phyloP scores from a whole-genome alignment of 1,140 invertebrate species.

The Calliopsis andreniformis region DNA sequence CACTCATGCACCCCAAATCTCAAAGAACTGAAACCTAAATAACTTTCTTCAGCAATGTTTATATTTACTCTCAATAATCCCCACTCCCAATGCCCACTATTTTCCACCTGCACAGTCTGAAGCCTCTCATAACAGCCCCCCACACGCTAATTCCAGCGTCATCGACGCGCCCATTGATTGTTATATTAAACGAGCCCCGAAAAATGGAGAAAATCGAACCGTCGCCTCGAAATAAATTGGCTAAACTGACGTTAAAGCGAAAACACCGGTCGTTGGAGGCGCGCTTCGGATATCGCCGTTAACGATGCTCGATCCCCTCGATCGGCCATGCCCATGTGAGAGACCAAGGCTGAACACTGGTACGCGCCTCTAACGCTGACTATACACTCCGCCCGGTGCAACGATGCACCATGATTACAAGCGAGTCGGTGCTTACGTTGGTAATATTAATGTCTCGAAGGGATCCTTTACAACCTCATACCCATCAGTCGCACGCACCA shows the following conservation, averaged over 20 bases:
- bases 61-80: too few species aligned
- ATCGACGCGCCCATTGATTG: too few species aligned
- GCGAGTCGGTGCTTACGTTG: slow-evolving; percentile 70
- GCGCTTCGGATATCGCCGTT: slow-evolving; percentile 51
- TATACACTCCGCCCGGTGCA: slow-evolving; percentile 52
- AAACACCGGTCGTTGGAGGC: slow-evolving; percentile 61
- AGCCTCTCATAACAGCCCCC: too few species aligned
- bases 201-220: too few species aligned
- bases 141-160: too few species aligned
- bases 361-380: slow-evolving; percentile 30
- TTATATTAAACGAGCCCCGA: too few species aligned
- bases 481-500: slow-evolving; percentile 74
- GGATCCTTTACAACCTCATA: slow-evolving; percentile 75
- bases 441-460: slow-evolving; percentile 76
- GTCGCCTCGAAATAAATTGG: slow-evolving; percentile 60
- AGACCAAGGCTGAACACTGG: slow-evolving; percentile 19
- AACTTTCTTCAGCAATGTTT: too few species aligned
- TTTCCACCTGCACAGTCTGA: too few species aligned
- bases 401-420: slow-evolving; percentile 70
- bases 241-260: slow-evolving; percentile 65
- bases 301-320: slow-evolving; percentile 57
- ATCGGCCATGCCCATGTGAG: slow-evolving; percentile 43
- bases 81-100: too few species aligned
- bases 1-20: too few species aligned
- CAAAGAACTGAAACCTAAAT: too few species aligned